Percentiles rank a stretch among this genome's conserved stretches.
These are phyloP conservation scores for Hypolimnas misippus DNA, from an alignment of 2,888 invertebrate genomes.

Conservation along the genomic window DNA sequence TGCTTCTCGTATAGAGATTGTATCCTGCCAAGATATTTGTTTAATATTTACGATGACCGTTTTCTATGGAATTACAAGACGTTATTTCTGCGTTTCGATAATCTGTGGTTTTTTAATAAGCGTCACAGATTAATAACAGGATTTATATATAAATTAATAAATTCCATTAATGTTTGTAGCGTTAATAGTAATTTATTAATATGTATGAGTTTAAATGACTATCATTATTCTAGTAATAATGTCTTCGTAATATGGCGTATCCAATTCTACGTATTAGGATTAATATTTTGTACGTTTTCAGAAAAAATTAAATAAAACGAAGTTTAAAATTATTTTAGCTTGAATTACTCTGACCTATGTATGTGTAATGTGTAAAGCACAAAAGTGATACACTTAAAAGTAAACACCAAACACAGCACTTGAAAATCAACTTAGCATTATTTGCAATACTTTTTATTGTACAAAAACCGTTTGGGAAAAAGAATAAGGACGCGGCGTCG, in stretches of 20 bases:
- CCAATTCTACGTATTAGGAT: too few species aligned
- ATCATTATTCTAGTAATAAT: too few species aligned
- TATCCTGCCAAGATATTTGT: conserved; percentile 22
- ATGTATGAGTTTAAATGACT: too few species aligned
- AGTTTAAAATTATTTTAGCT: conserved; percentile 19
- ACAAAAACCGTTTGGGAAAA: conserved; percentile 37
- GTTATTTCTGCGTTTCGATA: background rate
- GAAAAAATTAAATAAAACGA: too few species aligned
- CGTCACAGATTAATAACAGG: background rate
- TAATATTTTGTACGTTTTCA: too few species aligned
- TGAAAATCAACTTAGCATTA: conserved; percentile 50
- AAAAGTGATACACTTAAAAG: conserved; percentile 57
- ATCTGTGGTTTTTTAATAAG: background rate
- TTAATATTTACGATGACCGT: conserved; percentile 15
- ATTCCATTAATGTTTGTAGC: background rate
- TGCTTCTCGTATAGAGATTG: conserved; percentile 5
- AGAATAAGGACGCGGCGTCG: conserved; percentile 55
- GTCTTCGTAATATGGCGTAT: too few species aligned
- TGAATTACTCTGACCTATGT: conserved; percentile 48
- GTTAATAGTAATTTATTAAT: too few species aligned
- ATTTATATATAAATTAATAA: background rate
- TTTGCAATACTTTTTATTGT: conserved; percentile 38
- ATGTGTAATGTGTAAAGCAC: conserved; percentile 48
- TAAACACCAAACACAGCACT: conserved; percentile 57
- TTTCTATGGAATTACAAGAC: conserved; percentile 14